A percentile compares a stretch with the other conserved stretches of the same genome.
These are phyloP conservation scores for Drosophila siamana DNA, from an alignment of 2,888 invertebrate genomes.

Conservation along the genomic window DNA sequence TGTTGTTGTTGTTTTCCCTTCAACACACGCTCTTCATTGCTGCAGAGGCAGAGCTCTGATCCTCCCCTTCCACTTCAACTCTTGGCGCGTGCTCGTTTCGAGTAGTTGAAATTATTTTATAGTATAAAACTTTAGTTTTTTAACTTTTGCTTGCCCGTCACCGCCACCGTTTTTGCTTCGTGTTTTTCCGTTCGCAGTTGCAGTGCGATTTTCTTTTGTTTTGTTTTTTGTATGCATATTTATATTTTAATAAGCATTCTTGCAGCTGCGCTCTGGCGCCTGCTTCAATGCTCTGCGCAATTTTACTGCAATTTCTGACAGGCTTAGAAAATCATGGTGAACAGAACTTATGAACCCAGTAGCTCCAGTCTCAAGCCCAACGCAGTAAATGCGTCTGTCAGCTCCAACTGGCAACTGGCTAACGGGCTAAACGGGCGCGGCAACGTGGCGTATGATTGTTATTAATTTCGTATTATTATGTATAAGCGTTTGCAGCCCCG, in stretches of 20 bases:
- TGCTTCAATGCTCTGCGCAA: slow-evolving; percentile 62
- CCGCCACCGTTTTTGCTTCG: slow-evolving; percentile 35
- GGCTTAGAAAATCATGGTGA: slow-evolving; percentile 78
- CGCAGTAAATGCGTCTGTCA: slow-evolving; percentile 74
- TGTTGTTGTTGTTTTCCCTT: neutral
- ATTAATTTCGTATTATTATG: slow-evolving; percentile 78
- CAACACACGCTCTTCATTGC: slow-evolving; percentile 3
- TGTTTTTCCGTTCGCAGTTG: slow-evolving; percentile 31
- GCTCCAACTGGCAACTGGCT: slow-evolving; percentile 75
- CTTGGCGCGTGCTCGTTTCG: slow-evolving; percentile 74
- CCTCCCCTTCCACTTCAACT: slow-evolving; percentile 40
- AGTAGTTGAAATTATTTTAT: slow-evolving; percentile 81
- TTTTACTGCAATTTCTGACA: slow-evolving; percentile 81
- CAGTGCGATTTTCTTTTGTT: slow-evolving; percentile 38
- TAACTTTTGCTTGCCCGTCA: slow-evolving; percentile 60
- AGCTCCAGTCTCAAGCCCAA: slow-evolving; percentile 21
- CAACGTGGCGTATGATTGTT: slow-evolving; percentile 80
- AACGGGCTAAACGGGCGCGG: slow-evolving; percentile 14
- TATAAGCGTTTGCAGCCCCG: slow-evolving; percentile 37
- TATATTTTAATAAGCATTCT: slow-evolving; percentile 80
- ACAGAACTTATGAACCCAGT: slow-evolving; percentile 71
- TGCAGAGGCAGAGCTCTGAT: neutral
- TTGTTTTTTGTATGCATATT: slow-evolving; percentile 76
- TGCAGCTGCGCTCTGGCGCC: slow-evolving; percentile 76
- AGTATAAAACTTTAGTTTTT: slow-evolving; percentile 81